Percentiles rank a stretch among this genome's conserved stretches.
These are phyloP conservation scores for Mellilla xanthometata DNA, from an alignment of 2,888 invertebrate species.

Conservation along the genomic window DNA sequence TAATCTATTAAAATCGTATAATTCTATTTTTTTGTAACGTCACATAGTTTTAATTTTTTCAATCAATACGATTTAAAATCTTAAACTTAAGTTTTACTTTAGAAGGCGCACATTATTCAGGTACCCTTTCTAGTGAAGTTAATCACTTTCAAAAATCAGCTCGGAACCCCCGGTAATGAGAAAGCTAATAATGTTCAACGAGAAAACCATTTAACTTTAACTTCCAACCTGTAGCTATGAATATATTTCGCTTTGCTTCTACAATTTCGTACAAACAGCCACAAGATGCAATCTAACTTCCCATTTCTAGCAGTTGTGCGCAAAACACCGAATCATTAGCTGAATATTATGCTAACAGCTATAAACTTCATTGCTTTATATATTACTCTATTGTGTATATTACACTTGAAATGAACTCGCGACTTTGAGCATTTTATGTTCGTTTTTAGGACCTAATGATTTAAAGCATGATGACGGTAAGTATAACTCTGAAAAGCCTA, in stretches of 20 bases:
- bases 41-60: too few relatives aligned
- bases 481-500: too few relatives aligned
- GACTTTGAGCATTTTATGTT: too few relatives aligned
- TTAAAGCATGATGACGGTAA: too few relatives aligned
- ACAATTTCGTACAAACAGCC: background rate
- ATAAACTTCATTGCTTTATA: constrained; percentile 28
- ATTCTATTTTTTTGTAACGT: too few relatives aligned
- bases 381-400: constrained; percentile 20
- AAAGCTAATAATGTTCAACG: constrained; percentile 6
- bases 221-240: background rate
- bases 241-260: background rate
- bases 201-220: constrained; percentile 6
- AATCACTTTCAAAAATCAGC: constrained; percentile 2
- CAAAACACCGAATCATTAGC: constrained; percentile 38
- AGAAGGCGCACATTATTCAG: too few relatives aligned
- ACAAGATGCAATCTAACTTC: constrained; percentile 26
- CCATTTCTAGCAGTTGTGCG: constrained; percentile 26
- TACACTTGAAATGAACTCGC: background rate
- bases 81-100: too few relatives aligned
- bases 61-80: too few relatives aligned
- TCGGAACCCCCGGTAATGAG: constrained; percentile 2
- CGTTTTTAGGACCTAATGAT: too few relatives aligned
- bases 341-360: constrained; percentile 37
- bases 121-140: too few relatives aligned
- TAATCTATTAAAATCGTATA: too few relatives aligned